Evolutionary conservation across 1,140 invertebrate genomes (phyloP).

Genomic region (Agrypnia vestita): DNA sequence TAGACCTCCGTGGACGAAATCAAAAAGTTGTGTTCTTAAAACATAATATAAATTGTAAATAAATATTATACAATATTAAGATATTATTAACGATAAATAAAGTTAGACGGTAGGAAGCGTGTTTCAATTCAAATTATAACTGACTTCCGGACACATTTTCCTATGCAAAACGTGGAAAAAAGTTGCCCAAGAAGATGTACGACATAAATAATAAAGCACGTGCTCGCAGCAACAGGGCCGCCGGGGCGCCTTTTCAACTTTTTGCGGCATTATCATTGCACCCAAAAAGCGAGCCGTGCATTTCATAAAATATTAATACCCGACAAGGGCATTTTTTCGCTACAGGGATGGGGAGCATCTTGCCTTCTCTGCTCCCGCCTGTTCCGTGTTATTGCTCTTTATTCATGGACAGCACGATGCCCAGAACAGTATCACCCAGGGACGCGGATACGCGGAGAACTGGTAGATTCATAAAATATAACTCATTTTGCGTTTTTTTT

Average conservation of each 20-base stretch:
- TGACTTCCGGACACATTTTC: too few relatives aligned
- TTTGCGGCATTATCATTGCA: constrained; percentile 44
- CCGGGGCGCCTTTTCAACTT: background rate
- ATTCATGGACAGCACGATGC: background rate
- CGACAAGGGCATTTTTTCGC: background rate
- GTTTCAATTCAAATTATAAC: too few relatives aligned
- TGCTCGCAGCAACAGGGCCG: background rate
- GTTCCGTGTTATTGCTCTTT: background rate
- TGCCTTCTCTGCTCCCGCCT: background rate
- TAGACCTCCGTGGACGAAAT: too few relatives aligned
- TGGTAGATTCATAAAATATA: background rate
- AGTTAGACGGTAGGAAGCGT: too few relatives aligned
- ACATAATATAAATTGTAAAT: too few relatives aligned
- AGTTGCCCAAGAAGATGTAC: background rate
- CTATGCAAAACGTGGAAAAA: too few relatives aligned
- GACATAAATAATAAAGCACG: constrained; percentile 12
- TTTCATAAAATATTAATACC: constrained; percentile 53
- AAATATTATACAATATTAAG: too few relatives aligned
- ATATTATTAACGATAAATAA: too few relatives aligned
- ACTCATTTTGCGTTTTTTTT: background rate
- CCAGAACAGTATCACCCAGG: background rate
- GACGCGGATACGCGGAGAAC: background rate
- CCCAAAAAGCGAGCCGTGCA: constrained; percentile 42
- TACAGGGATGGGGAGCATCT: background rate
- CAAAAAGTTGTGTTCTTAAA: too few relatives aligned